Percentiles rank a stretch among this genome's conserved stretches.
Conservation (phyloP, 1,140 invertebrate species). For the Drosophila athabasca region DNA sequence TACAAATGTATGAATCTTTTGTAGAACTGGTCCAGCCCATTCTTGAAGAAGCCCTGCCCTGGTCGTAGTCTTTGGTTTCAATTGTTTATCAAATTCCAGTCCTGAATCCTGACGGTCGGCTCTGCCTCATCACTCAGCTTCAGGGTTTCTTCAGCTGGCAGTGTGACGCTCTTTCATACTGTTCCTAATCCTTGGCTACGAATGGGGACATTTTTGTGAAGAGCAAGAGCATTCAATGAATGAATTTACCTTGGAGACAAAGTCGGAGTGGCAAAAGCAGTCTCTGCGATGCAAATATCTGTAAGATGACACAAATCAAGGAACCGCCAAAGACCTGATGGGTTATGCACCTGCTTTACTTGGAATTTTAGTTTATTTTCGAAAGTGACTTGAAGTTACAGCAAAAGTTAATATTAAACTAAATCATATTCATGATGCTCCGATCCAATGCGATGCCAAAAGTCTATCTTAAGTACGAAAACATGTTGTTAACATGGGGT, state of each 20-base stretch:
- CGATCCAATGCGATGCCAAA: constrained; percentile 27
- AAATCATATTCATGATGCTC: constrained; percentile 24
- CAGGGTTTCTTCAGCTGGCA: no score
- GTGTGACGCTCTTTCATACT: no score
- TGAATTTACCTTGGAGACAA: no score
- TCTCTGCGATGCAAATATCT: not conserved
- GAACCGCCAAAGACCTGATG: constrained; percentile 8
- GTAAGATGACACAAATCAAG: not conserved
- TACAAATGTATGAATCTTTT: no score
- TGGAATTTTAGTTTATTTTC: constrained; percentile 66
- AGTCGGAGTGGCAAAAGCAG: no score
- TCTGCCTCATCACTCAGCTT: no score
- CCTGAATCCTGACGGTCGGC: no score
- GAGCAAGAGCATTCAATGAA: no score
- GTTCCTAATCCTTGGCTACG: no score
- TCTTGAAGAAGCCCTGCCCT: not conserved
- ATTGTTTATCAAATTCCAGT: no score
- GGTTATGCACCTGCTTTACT: constrained; percentile 22
- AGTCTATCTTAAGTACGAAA: constrained; percentile 65
- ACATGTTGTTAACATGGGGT: constrained; percentile 45
- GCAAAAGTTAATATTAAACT: constrained; percentile 51
- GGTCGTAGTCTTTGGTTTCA: not conserved
- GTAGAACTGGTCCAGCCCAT: not conserved
- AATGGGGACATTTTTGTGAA: no score
- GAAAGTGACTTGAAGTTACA: constrained; percentile 71